Percentiles rank a stretch among this genome's conserved stretches.
phyloP scores from a whole-genome alignment of 2,797 vertebrate species.

The Streptopelia turtur region DNA sequence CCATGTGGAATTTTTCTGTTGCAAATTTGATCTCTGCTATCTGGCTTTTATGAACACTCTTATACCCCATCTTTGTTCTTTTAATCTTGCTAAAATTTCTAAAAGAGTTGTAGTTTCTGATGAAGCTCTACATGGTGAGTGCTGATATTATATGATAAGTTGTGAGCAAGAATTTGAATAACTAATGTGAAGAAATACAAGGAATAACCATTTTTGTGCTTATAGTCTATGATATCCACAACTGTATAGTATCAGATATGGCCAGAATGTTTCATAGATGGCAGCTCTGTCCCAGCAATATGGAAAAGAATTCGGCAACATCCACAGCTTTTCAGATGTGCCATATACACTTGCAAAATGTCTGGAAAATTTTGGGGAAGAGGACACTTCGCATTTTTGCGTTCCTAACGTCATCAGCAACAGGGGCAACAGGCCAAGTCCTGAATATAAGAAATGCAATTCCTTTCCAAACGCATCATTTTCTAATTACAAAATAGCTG shows the following conservation, averaged over 20 bases:
- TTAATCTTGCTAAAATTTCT: background rate
- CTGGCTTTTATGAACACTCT: background rate
- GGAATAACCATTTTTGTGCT: background rate
- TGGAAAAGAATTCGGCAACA: background rate
- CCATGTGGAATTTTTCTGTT: background rate
- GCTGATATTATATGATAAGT: background rate
- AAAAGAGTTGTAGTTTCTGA: background rate
- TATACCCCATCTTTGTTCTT: background rate
- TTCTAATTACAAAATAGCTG: background rate
- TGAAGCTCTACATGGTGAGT: background rate
- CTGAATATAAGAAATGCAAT: background rate
- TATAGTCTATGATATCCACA: background rate
- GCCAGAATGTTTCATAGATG: background rate
- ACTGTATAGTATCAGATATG: background rate
- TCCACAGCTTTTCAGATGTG: background rate
- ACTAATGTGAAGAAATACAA: background rate
- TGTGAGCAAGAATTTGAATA: background rate
- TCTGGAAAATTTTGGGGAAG: background rate
- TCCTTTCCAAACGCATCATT: background rate
- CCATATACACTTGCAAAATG: background rate
- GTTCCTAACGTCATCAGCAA: background rate
- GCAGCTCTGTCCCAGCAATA: background rate
- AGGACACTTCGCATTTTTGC: background rate
- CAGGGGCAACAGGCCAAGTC: background rate
- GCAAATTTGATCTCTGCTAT: background rate